Evolutionary conservation across 2,797 vertebrate genomes (phyloP).

Genomic region (Acanthis flammea): DNA sequence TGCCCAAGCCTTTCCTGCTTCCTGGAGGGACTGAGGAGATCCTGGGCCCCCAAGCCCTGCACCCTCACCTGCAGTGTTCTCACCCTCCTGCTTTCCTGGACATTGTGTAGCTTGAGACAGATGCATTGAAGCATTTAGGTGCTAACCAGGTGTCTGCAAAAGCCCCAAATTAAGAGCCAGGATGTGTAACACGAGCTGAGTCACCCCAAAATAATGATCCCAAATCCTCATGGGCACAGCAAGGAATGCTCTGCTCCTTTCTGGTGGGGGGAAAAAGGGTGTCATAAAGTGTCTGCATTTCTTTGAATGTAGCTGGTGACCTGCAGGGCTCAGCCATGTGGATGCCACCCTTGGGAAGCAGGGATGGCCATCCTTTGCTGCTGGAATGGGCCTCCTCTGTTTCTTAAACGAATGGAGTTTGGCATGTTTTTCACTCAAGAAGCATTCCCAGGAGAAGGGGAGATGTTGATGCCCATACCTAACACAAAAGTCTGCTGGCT

Average conservation of each 20-base stretch:
- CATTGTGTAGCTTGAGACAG: not conserved
- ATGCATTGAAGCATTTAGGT: not conserved
- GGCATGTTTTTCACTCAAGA: not conserved
- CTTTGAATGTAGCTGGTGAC: not conserved
- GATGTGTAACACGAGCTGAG: not conserved
- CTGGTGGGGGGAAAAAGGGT: rapidly evolving
- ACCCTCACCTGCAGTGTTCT: not conserved
- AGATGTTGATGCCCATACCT: not conserved
- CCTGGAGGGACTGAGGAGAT: not conserved
- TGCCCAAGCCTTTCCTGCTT: not conserved
- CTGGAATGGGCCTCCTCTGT: not conserved
- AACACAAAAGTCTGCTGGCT: not conserved
- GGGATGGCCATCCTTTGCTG: not conserved
- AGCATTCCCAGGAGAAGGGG: not conserved
- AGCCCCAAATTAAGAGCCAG: not conserved
- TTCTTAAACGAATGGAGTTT: not conserved
- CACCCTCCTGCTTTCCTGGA: not conserved
- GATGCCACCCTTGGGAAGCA: not conserved
- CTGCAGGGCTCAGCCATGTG: not conserved
- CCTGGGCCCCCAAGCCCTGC: not conserved
- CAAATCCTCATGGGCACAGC: not conserved
- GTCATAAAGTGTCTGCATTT: not conserved
- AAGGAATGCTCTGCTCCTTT: not conserved
- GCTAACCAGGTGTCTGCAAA: not conserved
- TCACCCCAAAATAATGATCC: not conserved